These are phyloP conservation scores for Xiphophorus couchianus DNA, from an alignment of 2,113 vertebrate genomes.

Conservation along the genomic window DNA sequence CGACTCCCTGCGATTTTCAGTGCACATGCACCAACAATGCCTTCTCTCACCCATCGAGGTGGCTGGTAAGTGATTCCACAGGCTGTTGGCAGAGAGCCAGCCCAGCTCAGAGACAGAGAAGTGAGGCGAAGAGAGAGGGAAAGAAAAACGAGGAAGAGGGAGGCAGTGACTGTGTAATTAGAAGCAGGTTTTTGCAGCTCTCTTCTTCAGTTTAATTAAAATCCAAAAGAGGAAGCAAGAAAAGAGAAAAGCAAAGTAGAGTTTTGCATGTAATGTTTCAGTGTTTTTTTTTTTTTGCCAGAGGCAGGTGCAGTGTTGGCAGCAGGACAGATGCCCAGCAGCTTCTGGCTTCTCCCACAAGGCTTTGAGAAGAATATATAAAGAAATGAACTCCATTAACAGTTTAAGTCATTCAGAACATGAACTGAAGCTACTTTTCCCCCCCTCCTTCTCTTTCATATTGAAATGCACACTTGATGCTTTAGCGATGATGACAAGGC, in stretches of 20 bases:
- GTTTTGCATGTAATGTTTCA: slow-evolving; percentile 56
- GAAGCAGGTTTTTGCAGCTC: slow-evolving; percentile 72
- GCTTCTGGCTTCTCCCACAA: slow-evolving; percentile 56
- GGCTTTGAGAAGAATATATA: slow-evolving; percentile 59
- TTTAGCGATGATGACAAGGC: slow-evolving; percentile 23
- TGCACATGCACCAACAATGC: slow-evolving; percentile 4
- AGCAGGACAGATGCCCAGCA: slow-evolving; percentile 63
- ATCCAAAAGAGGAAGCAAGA: slow-evolving; percentile 65
- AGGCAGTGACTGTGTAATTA: slow-evolving; percentile 76
- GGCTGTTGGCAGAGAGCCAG: slow-evolving; percentile 75
- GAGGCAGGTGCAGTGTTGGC: slow-evolving; percentile 69
- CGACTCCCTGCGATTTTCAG: slow-evolving; percentile 2
- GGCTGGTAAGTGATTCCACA: slow-evolving; percentile 77
- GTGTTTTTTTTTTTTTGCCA: slow-evolving; percentile 57
- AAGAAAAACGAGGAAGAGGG: slow-evolving; percentile 33
- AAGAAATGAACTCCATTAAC: slow-evolving; percentile 45
- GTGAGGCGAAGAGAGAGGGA: slow-evolving; percentile 10
- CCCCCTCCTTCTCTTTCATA: background rate
- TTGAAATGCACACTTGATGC: slow-evolving; percentile 3
- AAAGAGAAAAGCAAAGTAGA: slow-evolving; percentile 55
- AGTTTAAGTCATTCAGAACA: slow-evolving; percentile 52
- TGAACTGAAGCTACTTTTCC: slow-evolving; percentile 20
- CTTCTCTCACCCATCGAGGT: slow-evolving; percentile 40
- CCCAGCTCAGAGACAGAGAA: slow-evolving; percentile 40
- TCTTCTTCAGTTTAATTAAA: slow-evolving; percentile 80